These are phyloP conservation scores for Xenopus laevis DNA, from an alignment of 2,113 vertebrate genomes.

Conservation along the genomic window DNA sequence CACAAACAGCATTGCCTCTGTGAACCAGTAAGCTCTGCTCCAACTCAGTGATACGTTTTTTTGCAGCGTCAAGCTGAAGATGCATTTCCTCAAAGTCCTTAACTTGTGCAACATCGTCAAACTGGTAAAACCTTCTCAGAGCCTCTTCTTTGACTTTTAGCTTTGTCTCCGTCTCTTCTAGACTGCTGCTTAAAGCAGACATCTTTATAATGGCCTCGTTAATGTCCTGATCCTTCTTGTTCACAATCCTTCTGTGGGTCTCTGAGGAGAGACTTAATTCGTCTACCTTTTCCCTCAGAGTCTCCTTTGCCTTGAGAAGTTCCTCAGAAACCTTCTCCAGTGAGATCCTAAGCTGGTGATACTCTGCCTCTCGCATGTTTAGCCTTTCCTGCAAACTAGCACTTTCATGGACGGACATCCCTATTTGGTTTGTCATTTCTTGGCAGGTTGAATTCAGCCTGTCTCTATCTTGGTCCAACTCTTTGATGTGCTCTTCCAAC, in stretches of 20 bases:
- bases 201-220: conserved; percentile 85
- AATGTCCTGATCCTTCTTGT: conserved; percentile 81
- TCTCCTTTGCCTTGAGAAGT: conserved; percentile 74
- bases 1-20: conserved; percentile 42
- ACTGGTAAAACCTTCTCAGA: conserved; percentile 66
- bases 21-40: conserved; percentile 65
- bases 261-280: conserved; percentile 81
- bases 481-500: conserved; percentile 74
- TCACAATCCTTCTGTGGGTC: conserved; percentile 75
- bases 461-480: conserved; percentile 77
- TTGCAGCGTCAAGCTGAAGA: conserved; percentile 61
- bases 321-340: conserved; percentile 76
- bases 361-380: conserved; percentile 76
- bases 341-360: conserved; percentile 73
- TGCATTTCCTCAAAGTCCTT: conserved; percentile 65
- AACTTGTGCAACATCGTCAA: conserved; percentile 51
- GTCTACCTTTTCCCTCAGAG: conserved; percentile 81
- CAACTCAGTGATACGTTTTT: conserved; percentile 62
- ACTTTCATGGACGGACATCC: conserved; percentile 75
- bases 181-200: conserved; percentile 76
- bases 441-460: conserved; percentile 80
- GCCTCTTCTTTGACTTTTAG: conserved; percentile 78
- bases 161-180: conserved; percentile 82
- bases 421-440: conserved; percentile 81
- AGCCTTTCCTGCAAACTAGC: conserved; percentile 75